Percentiles rank a stretch among this genome's conserved stretches.
Evolutionary conservation across 2,797 vertebrate genomes (phyloP).

Genomic region (Siniperca obscura): DNA sequence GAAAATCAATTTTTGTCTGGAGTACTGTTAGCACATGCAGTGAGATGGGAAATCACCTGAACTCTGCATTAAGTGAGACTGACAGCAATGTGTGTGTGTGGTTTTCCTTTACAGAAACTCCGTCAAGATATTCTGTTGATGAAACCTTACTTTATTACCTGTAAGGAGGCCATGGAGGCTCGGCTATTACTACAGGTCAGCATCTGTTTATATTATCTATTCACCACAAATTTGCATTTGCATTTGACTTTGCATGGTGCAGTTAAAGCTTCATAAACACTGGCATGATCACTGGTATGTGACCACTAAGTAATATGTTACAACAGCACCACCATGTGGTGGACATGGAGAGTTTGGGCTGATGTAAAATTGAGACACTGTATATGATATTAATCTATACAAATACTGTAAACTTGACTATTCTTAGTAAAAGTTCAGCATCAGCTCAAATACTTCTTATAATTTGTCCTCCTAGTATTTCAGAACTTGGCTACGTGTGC

Average conservation of each 20-base stretch:
- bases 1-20: background rate
- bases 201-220: background rate
- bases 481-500: rapidly evolving
- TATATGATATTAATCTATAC: background rate
- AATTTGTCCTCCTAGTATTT: background rate
- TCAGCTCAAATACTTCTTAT: background rate
- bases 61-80: conserved; percentile 1
- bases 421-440: background rate
- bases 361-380: background rate
- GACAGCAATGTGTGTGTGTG: background rate
- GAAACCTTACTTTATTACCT: conserved; percentile 99
- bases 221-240: background rate
- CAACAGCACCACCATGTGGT: conserved; percentile 56
- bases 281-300: background rate
- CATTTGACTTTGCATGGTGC: background rate
- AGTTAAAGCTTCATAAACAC: background rate
- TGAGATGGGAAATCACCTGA: background rate
- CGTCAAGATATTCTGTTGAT: conserved; percentile 97
- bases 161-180: conserved; percentile 97
- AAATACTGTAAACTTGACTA: background rate
- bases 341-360: background rate
- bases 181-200: conserved; percentile 93
- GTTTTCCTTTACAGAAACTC: conserved; percentile 88
- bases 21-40: background rate
- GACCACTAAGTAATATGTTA: background rate